A percentile compares a stretch with the other conserved stretches of the same genome.
These are phyloP conservation scores for Venturia canescens DNA, from an alignment of 1,140 invertebrate species.

Conservation along the genomic window DNA sequence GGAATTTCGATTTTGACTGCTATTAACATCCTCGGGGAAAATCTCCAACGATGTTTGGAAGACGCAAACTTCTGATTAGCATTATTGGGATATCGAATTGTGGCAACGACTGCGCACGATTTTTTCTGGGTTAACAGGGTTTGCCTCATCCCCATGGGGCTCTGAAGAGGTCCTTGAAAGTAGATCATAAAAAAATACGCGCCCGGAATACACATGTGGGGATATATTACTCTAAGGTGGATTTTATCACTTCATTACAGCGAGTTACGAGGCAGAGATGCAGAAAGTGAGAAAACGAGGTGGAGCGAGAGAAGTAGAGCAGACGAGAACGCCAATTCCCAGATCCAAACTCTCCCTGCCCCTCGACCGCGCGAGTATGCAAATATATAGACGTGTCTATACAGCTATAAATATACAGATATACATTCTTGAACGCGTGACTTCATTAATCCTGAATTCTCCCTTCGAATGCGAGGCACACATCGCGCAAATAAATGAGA, in stretches of 20 bases:
- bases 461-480: constrained; percentile 1
- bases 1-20: no score
- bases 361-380: constrained; percentile 26
- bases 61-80: no score
- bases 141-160: constrained; percentile 5
- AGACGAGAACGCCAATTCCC: neutral
- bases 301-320: neutral
- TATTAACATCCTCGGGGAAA: no score
- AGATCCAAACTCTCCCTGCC: constrained; percentile 13
- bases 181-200: constrained; percentile 34
- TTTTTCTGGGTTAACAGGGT: no score
- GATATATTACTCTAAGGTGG: constrained; percentile 26
- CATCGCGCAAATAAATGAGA: neutral
- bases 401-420: neutral
- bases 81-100: neutral
- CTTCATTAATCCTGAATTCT: constrained; percentile 38
- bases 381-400: constrained; percentile 26
- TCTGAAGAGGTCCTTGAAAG: neutral
- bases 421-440: constrained; percentile 19
- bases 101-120: neutral
- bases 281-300: neutral
- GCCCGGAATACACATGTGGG: neutral
- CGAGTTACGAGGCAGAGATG: constrained; percentile 12
- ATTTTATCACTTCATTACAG: constrained; percentile 46
- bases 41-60: no score